Evolutionary conservation across 2,797 vertebrate species (phyloP).

Genomic region (Leuciscus waleckii): DNA sequence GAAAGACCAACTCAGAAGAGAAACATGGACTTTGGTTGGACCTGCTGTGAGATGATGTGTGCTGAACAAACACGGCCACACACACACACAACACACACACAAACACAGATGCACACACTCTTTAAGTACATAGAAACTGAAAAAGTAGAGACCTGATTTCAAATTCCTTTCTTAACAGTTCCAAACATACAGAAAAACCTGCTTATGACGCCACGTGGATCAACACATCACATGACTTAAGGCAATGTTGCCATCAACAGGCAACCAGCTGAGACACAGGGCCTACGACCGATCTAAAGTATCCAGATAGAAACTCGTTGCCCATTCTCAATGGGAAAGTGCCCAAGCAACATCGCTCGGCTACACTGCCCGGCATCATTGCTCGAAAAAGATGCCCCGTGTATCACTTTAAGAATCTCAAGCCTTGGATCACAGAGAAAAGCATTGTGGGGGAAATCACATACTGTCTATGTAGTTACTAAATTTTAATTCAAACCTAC

Average conservation of each 20-base stretch:
- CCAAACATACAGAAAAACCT: background rate
- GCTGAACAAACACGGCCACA: constrained; percentile 50
- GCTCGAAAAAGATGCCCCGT: too few relatives aligned
- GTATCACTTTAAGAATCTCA: constrained; percentile 4
- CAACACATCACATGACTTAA: background rate
- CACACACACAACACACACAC: constrained; percentile 34
- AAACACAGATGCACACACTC: background rate
- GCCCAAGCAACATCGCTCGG: too few relatives aligned
- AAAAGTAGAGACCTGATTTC: background rate
- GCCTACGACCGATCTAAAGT: too few relatives aligned
- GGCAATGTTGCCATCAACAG: too few relatives aligned
- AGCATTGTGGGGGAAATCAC: background rate
- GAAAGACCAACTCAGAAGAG: background rate
- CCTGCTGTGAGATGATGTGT: constrained; percentile 31
- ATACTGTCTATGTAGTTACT: background rate
- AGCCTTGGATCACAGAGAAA: background rate
- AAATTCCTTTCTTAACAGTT: background rate
- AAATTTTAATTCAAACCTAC: background rate
- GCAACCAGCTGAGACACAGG: too few relatives aligned
- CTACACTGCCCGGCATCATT: too few relatives aligned
- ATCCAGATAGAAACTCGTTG: too few relatives aligned
- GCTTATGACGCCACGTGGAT: constrained; percentile 22
- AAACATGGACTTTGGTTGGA: constrained; percentile 27
- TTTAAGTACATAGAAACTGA: constrained; percentile 38
- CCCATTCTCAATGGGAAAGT: too few relatives aligned